Conservation (phyloP, 2,888 invertebrate species). For the Lasiommata megera region DNA sequence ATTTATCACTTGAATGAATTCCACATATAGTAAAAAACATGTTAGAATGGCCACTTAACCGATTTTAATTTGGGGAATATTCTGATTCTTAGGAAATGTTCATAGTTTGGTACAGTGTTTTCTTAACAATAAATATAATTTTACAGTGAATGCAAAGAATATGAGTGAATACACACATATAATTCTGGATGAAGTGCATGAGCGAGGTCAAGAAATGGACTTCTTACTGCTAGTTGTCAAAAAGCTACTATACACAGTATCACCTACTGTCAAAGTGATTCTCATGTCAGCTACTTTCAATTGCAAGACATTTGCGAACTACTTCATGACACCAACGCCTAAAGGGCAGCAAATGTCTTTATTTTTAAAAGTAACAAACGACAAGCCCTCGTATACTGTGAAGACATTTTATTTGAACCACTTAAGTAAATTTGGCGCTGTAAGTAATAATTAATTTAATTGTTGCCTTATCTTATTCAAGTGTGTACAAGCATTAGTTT, state of each 20-base stretch:
- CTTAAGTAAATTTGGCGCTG: conserved; percentile 70
- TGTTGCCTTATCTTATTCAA: too few species aligned
- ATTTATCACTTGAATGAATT: too few species aligned
- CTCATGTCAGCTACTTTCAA: conserved; percentile 98
- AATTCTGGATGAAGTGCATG: conserved; percentile 96
- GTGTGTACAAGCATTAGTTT: too few species aligned
- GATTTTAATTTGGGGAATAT: too few species aligned
- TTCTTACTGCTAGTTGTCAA: conserved; percentile 92
- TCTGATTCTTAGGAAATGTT: too few species aligned
- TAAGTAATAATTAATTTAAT: conserved; percentile 45
- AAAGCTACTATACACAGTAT: conserved; percentile 84
- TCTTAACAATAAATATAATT: conserved; percentile 22
- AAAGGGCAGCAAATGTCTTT: conserved; percentile 53
- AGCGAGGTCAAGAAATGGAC: conserved; percentile 95
- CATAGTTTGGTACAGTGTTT: too few species aligned
- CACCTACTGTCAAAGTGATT: conserved; percentile 72
- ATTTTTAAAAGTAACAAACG: conserved; percentile 68
- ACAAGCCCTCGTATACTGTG: conserved; percentile 75
- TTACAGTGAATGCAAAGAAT: conserved; percentile 82
- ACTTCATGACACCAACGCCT: conserved; percentile 73
- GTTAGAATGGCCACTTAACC: too few species aligned
- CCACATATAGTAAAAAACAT: too few species aligned
- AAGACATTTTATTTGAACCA: conserved; percentile 84
- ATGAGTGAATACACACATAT: conserved; percentile 93
- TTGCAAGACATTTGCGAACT: conserved; percentile 85